Conservation (phyloP, 2,113 vertebrate genomes). For the Hyla sarda region DNA sequence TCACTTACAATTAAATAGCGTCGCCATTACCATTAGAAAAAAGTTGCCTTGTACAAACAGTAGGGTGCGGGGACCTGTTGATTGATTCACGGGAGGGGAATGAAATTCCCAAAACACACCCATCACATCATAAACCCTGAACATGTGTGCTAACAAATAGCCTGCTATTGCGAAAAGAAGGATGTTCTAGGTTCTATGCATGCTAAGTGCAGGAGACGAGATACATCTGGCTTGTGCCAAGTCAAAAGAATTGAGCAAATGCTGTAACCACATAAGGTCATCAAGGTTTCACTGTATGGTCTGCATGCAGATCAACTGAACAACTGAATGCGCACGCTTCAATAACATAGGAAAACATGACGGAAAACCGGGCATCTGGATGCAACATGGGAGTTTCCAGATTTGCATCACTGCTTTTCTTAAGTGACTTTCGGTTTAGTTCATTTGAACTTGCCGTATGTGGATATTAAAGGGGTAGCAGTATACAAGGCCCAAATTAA, state of each 20-base stretch:
- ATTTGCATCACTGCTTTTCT: neutral
- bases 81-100: no score
- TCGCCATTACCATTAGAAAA: neutral
- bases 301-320: constrained; percentile 10
- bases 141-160: constrained; percentile 23
- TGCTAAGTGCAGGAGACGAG: constrained; percentile 13
- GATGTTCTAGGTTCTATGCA: neutral
- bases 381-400: constrained; percentile 11
- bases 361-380: constrained; percentile 2
- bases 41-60: neutral
- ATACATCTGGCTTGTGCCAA: constrained; percentile 23
- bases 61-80: neutral
- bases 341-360: constrained; percentile 29
- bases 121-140: neutral
- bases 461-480: neutral
- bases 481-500: neutral
- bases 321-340: constrained; percentile 12
- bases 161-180: neutral
- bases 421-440: neutral
- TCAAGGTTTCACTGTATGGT: neutral
- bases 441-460: neutral
- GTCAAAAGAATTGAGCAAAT: no score
- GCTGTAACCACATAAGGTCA: constrained; percentile 25
- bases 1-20: neutral
- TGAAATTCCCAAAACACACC: constrained; percentile 14